Percentiles rank a stretch among this genome's conserved stretches.
phyloP scores from a whole-genome alignment of 2,888 invertebrate species.

The Nineta flava region DNA sequence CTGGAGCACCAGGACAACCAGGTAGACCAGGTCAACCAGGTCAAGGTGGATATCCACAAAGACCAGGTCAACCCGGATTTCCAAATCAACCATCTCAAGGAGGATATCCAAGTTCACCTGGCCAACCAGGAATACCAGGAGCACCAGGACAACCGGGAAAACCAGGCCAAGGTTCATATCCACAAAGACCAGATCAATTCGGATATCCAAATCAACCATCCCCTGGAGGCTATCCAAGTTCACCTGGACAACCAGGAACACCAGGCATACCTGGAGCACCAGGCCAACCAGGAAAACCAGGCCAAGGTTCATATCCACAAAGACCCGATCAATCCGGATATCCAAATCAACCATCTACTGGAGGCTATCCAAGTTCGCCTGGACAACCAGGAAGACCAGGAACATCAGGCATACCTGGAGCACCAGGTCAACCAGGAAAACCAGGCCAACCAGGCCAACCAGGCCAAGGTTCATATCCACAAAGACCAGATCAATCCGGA shows the following conservation, averaged over 20 bases:
- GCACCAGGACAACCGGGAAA: not conserved
- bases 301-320: too few species aligned
- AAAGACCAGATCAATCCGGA: too few species aligned
- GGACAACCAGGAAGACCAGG: conserved; percentile 7
- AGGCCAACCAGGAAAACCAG: too few species aligned
- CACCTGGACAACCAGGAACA: too few species aligned
- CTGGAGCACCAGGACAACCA: conserved; percentile 12
- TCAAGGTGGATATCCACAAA: conserved; percentile 7
- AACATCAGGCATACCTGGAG: conserved; percentile 13
- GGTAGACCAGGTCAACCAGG: conserved; percentile 17
- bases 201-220: conserved; percentile 10
- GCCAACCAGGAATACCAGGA: not conserved
- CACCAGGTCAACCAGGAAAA: conserved; percentile 13
- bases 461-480: too few species aligned
- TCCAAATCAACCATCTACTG: too few species aligned
- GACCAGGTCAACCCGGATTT: not conserved
- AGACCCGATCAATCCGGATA: too few species aligned
- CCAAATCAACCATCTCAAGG: too few species aligned
- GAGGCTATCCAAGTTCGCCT: conserved; percentile 9
- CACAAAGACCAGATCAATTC: too few species aligned
- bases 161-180: not conserved
- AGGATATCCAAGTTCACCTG: not conserved
- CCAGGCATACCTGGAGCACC: too few species aligned
- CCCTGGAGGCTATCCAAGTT: conserved; percentile 14
- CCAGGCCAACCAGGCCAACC: conserved; percentile 11